phyloP scores from a whole-genome alignment of 2,113 vertebrate genomes.

The Miniopterus natalensis region DNA sequence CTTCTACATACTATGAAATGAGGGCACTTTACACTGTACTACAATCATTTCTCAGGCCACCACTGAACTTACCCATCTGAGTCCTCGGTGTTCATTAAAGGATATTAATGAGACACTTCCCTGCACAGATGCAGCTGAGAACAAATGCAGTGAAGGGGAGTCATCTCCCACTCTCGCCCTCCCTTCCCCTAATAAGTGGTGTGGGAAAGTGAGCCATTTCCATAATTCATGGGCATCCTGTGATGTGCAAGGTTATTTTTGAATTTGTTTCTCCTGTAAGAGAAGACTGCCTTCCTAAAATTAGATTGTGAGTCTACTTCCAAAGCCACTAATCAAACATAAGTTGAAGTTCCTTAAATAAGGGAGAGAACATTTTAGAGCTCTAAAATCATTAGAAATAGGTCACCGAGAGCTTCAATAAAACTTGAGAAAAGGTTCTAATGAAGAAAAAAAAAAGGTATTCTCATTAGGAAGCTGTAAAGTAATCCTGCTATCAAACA shows the following conservation, averaged over 20 bases:
- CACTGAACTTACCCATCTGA: neutral
- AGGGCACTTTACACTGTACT: neutral
- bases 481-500: constrained; percentile 81
- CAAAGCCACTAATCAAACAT: constrained; percentile 79
- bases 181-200: constrained; percentile 64
- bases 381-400: constrained; percentile 84
- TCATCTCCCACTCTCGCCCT: constrained; percentile 26
- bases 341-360: constrained; percentile 84
- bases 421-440: constrained; percentile 82
- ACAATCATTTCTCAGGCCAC: neutral
- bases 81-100: neutral
- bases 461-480: constrained; percentile 82
- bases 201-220: constrained; percentile 78
- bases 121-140: constrained; percentile 74
- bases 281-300: constrained; percentile 86
- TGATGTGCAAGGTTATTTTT: constrained; percentile 84
- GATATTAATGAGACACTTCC: constrained; percentile 49
- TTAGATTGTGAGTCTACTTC: constrained; percentile 83
- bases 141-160: constrained; percentile 59
- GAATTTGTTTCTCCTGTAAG: constrained; percentile 85
- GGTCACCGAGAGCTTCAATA: constrained; percentile 82
- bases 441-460: constrained; percentile 77
- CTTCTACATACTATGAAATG: neutral
- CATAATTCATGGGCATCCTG: constrained; percentile 83
- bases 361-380: constrained; percentile 81